Percentiles rank a stretch among this genome's conserved stretches.
These are phyloP conservation scores for Scaptodrosophila latifasciaeformis DNA, from an alignment of 2,888 invertebrate genomes.

Conservation along the genomic window DNA sequence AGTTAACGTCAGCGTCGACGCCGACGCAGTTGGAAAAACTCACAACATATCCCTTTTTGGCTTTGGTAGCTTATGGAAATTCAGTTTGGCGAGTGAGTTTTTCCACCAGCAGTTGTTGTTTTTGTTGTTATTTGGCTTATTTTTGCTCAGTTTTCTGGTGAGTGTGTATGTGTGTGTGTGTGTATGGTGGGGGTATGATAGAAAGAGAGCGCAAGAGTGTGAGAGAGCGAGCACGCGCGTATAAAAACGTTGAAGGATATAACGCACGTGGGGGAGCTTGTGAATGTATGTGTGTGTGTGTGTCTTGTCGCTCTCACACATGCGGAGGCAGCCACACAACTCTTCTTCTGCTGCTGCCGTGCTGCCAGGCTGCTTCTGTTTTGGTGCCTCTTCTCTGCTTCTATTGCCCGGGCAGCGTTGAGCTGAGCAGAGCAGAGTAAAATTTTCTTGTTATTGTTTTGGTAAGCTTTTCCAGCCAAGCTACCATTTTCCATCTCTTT, in stretches of 20 bases:
- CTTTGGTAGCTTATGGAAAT: slow-evolving; percentile 55
- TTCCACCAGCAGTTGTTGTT: slow-evolving; percentile 37
- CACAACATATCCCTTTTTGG: slow-evolving; percentile 6
- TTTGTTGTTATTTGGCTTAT: neutral
- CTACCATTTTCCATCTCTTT: slow-evolving; percentile 45
- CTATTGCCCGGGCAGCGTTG: slow-evolving; percentile 1
- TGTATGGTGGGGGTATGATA: slow-evolving; percentile 16
- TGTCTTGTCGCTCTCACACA: slow-evolving; percentile 52
- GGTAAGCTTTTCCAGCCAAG: slow-evolving; percentile 44
- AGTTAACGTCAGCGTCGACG: slow-evolving; percentile 31
- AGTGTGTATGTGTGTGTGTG: slow-evolving; percentile 8
- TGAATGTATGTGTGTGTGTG: slow-evolving; percentile 33
- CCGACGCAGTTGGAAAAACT: slow-evolving; percentile 3
- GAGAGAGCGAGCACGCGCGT: slow-evolving; percentile 29
- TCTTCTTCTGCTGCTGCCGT: slow-evolving; percentile 45
- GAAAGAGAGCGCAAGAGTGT: slow-evolving; percentile 22
- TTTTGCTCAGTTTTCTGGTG: neutral
- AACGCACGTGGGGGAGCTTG: slow-evolving; percentile 29
- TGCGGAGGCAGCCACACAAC: slow-evolving; percentile 41
- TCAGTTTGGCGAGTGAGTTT: slow-evolving; percentile 55
- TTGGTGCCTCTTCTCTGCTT: too few species aligned
- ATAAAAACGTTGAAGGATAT: slow-evolving; percentile 14
- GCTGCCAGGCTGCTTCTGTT: too few species aligned
- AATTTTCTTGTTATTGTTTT: slow-evolving; percentile 31
- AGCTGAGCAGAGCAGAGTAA: slow-evolving; percentile 38